Percentiles rank a stretch among this genome's conserved stretches.
Evolutionary conservation across 37 sponge, comb jelly and placozoan genomes (phyloP).

Genomic region (Beroe forskalii): DNA sequence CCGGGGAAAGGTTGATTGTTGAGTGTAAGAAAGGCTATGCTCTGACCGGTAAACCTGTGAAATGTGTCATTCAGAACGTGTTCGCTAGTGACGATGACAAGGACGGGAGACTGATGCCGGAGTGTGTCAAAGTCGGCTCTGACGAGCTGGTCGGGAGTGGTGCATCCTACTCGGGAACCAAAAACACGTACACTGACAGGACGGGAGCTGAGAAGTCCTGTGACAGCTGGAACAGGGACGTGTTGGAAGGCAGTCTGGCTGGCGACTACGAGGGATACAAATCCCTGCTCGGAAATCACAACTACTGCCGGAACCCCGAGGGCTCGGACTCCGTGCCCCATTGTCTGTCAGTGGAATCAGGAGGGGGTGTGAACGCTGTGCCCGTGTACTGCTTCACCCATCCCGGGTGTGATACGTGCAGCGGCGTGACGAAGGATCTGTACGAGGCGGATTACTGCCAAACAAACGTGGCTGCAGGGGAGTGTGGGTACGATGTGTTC

Average conservation of each 20-base stretch:
- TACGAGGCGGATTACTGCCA: too few relatives aligned
- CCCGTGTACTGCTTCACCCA: too few relatives aligned
- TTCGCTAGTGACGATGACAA: slow-evolving; percentile 46
- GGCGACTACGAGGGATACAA: background rate
- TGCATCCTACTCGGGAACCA: background rate
- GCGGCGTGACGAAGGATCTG: too few relatives aligned
- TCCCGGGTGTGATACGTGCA: too few relatives aligned
- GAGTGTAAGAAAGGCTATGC: background rate
- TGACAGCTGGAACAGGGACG: slow-evolving; percentile 25
- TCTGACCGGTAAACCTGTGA: background rate
- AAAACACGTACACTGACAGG: background rate
- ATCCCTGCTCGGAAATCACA: slow-evolving; percentile 24
- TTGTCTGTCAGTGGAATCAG: background rate
- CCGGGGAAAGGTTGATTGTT: background rate
- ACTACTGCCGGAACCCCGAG: slow-evolving; percentile 21
- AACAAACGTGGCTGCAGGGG: too few relatives aligned
- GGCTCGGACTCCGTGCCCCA: background rate
- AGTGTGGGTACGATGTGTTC: too few relatives aligned
- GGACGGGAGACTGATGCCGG: slow-evolving; percentile 14
- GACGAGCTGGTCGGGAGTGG: background rate
- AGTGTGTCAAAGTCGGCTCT: slow-evolving; percentile 11
- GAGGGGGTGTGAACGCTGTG: too few relatives aligned
- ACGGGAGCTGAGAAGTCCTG: background rate
- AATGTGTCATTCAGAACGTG: slow-evolving; percentile 24
- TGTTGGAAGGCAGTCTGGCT: background rate